Percentiles rank a stretch among this genome's conserved stretches.
phyloP scores from a whole-genome alignment of 2,113 vertebrate species.

The Pelusios castaneus region DNA sequence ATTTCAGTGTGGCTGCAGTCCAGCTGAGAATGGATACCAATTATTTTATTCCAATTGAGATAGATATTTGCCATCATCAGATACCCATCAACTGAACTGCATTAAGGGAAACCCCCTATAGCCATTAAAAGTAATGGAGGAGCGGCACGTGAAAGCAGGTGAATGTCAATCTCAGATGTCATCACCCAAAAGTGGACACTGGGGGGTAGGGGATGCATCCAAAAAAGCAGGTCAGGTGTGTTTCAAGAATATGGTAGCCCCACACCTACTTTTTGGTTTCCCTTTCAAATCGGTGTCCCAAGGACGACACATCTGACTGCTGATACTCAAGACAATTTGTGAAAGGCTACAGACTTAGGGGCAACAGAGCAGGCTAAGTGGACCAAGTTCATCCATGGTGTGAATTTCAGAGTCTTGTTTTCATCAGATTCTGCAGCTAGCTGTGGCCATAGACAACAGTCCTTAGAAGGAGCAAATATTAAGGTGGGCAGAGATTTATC shows the following conservation, averaged over 20 bases:
- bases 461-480: not conserved
- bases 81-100: not conserved
- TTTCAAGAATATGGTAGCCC: not conserved
- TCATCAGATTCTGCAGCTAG: not conserved
- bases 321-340: not conserved
- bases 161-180: not conserved
- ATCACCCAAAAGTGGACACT: not conserved
- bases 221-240: not conserved
- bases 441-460: not conserved
- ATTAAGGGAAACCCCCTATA: not conserved
- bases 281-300: not conserved
- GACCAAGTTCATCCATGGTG: not conserved
- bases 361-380: not conserved
- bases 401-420: not conserved
- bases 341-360: not conserved
- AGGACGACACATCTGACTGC: not conserved
- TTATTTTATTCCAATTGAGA: not conserved
- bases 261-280: not conserved
- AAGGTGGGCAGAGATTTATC: not conserved
- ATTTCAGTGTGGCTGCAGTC: not conserved
- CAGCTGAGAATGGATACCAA: not conserved
- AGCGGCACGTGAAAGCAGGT: not conserved
- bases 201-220: not conserved
- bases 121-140: no score
- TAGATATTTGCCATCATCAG: not conserved